Evolutionary conservation across 37 sponge, comb jelly and placozoan genomes (phyloP), one percentile per base, ranked within the genome.

Genomic region (Chondrosia reniformis): DNA sequence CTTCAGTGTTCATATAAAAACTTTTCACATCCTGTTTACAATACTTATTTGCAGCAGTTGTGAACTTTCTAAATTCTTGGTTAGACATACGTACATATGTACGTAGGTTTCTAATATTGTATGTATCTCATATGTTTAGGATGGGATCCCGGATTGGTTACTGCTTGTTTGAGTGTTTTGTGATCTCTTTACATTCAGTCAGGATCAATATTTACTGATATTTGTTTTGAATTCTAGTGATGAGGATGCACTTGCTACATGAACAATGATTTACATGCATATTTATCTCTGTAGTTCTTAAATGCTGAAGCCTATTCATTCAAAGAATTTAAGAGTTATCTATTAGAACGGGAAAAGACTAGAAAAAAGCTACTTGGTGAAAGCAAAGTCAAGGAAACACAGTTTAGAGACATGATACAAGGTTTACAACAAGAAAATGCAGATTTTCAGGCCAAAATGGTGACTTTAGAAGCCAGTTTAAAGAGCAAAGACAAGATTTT

Each of bases 321-420:
- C 24, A 19, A 45, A 1, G 89, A 89, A 63, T 80, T 89, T 72
- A 76, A 71, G 46, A 45, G 27, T 25, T 13, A 45, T 32, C 61
- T 89, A 71, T 81, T 81, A 61, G 79, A 84, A n/a, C 74, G 89
- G 36, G 39, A 45, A 3, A 45, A 45, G 57, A 73, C 67, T 31
- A 64, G 89, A 54, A 1, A 13, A 4, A 77, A 84, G 74, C 89
- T 84, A 36, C 45, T 81, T 27, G 73, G 56, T 0, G 89, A 89
- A 30, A 67, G 75, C 33, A 76, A 66, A 28, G 81, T 49, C 71
- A 89, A 89, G 73, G 87, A 89, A 83, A 9, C 45, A 24, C n/a
- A 56, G 42, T 81, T 89, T 42, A 55, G 83, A 33, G 63, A 71
- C 24, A 63, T 81, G 65, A 52, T 89, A 62, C 27, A 44, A 24